These are phyloP conservation scores for Psettodes erumei DNA, from an alignment of 2,113 vertebrate genomes.

Conservation along the genomic window DNA sequence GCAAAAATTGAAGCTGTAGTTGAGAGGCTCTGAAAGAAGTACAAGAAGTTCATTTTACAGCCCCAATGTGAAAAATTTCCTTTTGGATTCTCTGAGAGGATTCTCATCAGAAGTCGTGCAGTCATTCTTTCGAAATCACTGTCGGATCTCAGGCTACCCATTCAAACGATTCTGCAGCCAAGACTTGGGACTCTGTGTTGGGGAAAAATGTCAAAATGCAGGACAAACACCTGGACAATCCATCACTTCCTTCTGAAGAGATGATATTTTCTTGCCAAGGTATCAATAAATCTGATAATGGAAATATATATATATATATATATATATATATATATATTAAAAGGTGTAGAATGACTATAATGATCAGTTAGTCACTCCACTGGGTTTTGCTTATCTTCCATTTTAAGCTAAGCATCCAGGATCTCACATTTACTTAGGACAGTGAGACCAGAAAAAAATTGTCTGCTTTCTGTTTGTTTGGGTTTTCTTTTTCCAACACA, in stretches of 20 bases:
- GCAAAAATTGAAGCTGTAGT: slow-evolving; percentile 13
- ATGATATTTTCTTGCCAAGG: background rate
- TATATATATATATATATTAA: no score
- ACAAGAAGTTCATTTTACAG: slow-evolving; percentile 26
- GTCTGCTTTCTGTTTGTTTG: slow-evolving; percentile 4
- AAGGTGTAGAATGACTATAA: background rate
- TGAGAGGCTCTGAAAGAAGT: slow-evolving; percentile 22
- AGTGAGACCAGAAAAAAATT: slow-evolving; percentile 13
- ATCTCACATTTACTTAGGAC: background rate
- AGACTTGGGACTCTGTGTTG: background rate
- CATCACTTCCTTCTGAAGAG: background rate
- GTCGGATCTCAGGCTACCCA: background rate
- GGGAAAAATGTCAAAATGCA: background rate
- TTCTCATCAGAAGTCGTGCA: slow-evolving; percentile 22
- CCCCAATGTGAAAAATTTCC: background rate
- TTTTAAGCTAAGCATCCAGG: background rate
- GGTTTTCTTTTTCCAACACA: background rate
- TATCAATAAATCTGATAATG: no score
- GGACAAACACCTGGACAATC: background rate
- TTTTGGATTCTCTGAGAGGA: slow-evolving; percentile 1
- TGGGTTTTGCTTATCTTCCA: slow-evolving; percentile 18
- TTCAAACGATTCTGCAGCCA: background rate
- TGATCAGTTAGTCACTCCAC: slow-evolving; percentile 36
- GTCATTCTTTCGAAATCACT: background rate
- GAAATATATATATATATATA: no score